Evolutionary conservation across 2,113 vertebrate genomes (phyloP).

Genomic region (Labrus mixtus): DNA sequence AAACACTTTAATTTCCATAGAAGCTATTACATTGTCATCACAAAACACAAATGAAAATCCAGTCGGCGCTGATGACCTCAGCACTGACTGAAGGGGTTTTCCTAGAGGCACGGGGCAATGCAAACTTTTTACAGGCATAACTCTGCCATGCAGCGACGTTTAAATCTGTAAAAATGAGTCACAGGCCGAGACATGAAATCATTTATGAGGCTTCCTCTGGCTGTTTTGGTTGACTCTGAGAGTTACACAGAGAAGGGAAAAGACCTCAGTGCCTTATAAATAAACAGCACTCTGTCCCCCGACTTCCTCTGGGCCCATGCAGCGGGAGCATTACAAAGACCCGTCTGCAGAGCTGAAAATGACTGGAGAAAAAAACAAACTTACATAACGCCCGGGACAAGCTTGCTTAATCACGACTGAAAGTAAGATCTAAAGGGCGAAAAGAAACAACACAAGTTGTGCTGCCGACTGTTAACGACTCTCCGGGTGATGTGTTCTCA

Average conservation of each 20-base stretch:
- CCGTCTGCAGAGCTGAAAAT: constrained; percentile 15
- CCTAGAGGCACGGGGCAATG: constrained; percentile 36
- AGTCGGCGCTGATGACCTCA: constrained; percentile 34
- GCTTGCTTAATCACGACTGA: constrained; percentile 35
- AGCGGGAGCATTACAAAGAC: constrained; percentile 34
- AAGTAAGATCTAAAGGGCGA: constrained; percentile 17
- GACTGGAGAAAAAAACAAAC: constrained; percentile 26
- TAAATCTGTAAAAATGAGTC: constrained; percentile 59
- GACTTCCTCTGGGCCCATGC: constrained; percentile 62
- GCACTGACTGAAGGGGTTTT: constrained; percentile 44
- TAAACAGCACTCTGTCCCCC: constrained; percentile 61
- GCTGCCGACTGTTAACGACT: constrained; percentile 13
- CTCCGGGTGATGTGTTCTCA: constrained; percentile 3
- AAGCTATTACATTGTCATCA: constrained; percentile 29
- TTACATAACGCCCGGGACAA: constrained; percentile 36
- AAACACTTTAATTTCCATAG: background rate
- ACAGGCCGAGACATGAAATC: constrained; percentile 69
- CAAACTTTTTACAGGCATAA: constrained; percentile 45
- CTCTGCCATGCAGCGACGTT: constrained; percentile 9
- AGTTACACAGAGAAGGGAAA: constrained; percentile 57
- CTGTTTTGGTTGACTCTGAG: constrained; percentile 47
- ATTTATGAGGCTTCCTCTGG: constrained; percentile 63
- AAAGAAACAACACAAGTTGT: background rate
- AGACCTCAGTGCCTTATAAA: constrained; percentile 69
- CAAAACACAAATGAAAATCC: constrained; percentile 28